Evolutionary conservation across 2,113 vertebrate genomes (phyloP).

Genomic region (Conger conger): DNA sequence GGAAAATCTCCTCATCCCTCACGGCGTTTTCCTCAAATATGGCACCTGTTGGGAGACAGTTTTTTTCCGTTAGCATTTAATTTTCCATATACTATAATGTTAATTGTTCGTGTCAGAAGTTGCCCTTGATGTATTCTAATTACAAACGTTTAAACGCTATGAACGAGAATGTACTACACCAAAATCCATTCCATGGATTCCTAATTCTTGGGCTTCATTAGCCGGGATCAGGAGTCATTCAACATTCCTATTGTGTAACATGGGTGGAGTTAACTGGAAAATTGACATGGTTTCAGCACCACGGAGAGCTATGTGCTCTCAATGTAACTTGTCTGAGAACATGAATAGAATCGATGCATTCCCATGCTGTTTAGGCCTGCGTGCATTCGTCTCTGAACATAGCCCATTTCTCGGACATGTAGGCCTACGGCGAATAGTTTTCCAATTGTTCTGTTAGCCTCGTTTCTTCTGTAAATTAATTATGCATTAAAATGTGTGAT

Average conservation of each 20-base stretch:
- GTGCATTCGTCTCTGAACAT: not conserved
- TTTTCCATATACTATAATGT: not conserved
- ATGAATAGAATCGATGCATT: not conserved
- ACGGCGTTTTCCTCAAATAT: slow-evolving; percentile 96
- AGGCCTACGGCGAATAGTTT: too few species aligned
- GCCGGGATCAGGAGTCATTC: not conserved
- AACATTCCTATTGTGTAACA: not conserved
- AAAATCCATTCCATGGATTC: not conserved
- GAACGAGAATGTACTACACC: not conserved
- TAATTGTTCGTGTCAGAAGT: not conserved
- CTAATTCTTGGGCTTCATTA: not conserved
- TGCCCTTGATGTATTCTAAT: not conserved
- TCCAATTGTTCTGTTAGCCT: too few species aligned
- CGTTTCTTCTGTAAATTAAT: too few species aligned
- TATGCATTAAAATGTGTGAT: too few species aligned
- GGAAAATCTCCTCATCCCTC: slow-evolving; percentile 94
- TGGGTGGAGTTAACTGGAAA: too few species aligned
- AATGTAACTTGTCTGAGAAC: not conserved
- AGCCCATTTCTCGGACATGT: not conserved
- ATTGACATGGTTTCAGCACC: slow-evolving; percentile 30
- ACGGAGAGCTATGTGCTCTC: slow-evolving; percentile 4
- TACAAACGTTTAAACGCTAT: not conserved
- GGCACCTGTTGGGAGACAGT: slow-evolving; percentile 74
- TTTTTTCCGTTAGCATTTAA: not conserved
- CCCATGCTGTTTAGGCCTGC: not conserved